Percentiles rank a stretch among this genome's conserved stretches.
Conservation (phyloP, 2,797 vertebrate species). For the Ibycter americanus region DNA sequence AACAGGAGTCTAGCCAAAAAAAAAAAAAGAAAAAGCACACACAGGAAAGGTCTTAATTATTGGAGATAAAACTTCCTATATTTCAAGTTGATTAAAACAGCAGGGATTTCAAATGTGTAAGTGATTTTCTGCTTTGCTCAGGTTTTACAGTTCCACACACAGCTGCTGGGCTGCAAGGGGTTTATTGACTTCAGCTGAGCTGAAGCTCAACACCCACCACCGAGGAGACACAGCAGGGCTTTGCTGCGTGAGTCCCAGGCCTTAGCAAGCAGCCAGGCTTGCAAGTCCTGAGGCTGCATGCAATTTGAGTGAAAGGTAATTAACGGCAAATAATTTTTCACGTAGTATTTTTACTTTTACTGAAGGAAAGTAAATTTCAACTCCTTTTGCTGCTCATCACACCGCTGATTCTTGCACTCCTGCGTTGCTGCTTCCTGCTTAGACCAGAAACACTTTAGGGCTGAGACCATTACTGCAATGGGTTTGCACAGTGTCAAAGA, state of each 20-base stretch:
- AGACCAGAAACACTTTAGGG: background rate
- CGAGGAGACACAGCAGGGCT: background rate
- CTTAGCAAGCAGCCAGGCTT: background rate
- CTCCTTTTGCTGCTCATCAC: background rate
- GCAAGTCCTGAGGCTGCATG: too few relatives aligned
- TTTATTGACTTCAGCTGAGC: background rate
- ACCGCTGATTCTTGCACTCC: background rate
- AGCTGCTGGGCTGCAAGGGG: background rate
- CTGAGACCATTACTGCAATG: background rate
- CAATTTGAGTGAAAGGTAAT: background rate
- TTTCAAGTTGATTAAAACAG: background rate
- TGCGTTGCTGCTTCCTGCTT: background rate
- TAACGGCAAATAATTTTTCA: background rate
- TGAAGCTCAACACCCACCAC: background rate
- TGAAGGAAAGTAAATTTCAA: background rate
- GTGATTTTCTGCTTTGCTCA: background rate
- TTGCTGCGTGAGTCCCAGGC: background rate
- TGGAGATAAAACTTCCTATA: background rate
- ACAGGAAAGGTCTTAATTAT: background rate
- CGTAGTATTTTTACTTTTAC: background rate
- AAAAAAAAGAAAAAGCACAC: rapidly evolving
- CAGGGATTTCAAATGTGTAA: background rate
- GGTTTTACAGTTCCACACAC: background rate
- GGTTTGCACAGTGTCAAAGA: background rate
- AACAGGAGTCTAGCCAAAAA: background rate